Evolutionary conservation across 2,113 vertebrate genomes (phyloP).

Genomic region (Alosa alosa): DNA sequence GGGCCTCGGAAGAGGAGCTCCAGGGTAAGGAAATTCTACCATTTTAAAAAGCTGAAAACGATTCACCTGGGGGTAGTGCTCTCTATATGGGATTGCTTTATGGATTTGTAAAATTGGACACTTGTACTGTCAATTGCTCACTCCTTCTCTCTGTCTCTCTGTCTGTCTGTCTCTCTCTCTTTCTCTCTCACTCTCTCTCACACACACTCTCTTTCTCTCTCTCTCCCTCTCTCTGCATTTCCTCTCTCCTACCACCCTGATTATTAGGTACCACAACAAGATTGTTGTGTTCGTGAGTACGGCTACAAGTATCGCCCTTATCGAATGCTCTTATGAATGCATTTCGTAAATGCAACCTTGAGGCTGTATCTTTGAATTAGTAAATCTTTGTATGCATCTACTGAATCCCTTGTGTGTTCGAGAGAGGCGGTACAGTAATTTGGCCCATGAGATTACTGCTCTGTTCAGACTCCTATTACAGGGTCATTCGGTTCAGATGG

Average conservation of each 20-base stretch:
- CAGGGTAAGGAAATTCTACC: too few relatives aligned
- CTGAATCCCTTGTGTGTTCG: neutral
- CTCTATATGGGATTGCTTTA: neutral
- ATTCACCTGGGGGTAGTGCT: neutral
- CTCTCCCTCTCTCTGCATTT: neutral
- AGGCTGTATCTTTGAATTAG: neutral
- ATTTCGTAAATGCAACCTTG: neutral
- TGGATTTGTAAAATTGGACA: neutral
- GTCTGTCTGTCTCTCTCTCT: neutral
- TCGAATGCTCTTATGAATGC: neutral
- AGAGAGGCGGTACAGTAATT: neutral
- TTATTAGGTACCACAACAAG: neutral
- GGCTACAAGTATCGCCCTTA: neutral
- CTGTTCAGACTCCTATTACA: neutral
- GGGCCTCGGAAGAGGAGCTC: too few relatives aligned
- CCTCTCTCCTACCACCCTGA: neutral
- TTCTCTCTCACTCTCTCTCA: neutral
- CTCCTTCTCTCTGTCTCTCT: neutral
- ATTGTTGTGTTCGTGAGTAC: neutral
- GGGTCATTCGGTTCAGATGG: neutral
- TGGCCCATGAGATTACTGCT: neutral
- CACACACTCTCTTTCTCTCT: neutral
- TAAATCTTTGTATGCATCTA: neutral
- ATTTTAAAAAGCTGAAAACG: too few relatives aligned
- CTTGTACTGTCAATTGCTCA: neutral